Conservation (phyloP, 2,797 vertebrate species). For the Pantherophis alleghaniensis region DNA sequence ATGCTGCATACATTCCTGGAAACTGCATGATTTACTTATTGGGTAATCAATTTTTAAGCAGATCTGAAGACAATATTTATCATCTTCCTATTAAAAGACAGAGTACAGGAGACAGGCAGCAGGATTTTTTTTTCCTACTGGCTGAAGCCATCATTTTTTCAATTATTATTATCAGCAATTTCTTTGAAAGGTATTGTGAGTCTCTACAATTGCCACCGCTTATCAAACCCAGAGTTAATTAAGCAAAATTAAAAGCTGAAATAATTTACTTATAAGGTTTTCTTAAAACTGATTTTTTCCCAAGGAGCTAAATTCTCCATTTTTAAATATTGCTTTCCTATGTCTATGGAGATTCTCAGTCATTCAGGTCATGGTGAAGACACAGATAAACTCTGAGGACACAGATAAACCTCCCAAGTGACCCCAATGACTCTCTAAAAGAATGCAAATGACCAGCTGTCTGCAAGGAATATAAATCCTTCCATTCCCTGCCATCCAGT, state of each 20-base stretch:
- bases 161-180: constrained; percentile 15
- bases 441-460: no score
- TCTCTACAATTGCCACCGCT: background rate
- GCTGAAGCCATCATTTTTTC: background rate
- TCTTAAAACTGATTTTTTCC: background rate
- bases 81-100: background rate
- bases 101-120: background rate
- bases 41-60: background rate
- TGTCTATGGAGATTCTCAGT: background rate
- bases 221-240: constrained; percentile 22
- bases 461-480: no score
- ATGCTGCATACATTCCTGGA: background rate
- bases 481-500: no score
- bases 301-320: background rate
- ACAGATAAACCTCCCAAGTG: no score
- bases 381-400: no score
- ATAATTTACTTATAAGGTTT: background rate
- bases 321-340: background rate
- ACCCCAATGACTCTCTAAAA: no score
- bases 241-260: background rate
- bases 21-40: background rate
- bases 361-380: no score
- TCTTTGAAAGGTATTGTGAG: background rate
- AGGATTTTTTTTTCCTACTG: background rate
- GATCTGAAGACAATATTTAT: background rate